phyloP scores from a whole-genome alignment of 2,113 vertebrate species.

The Elachura formosa region DNA sequence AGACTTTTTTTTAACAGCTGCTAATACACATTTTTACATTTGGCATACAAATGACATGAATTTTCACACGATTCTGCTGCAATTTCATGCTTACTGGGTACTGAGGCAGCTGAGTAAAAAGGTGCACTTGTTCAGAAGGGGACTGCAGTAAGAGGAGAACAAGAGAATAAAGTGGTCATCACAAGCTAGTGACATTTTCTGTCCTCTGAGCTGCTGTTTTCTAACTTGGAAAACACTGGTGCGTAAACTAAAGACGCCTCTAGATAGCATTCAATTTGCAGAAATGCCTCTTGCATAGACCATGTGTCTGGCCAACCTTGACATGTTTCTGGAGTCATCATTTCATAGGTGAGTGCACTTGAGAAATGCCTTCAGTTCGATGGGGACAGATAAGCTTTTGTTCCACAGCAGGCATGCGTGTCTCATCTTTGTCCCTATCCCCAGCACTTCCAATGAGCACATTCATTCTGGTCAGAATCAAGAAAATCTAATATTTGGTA shows the following conservation, averaged over 20 bases:
- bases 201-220: background rate
- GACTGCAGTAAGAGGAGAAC: background rate
- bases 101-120: background rate
- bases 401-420: background rate
- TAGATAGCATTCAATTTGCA: slow-evolving; percentile 27
- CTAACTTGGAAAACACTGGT: background rate
- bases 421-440: slow-evolving; percentile 14
- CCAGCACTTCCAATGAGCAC: background rate
- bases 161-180: background rate
- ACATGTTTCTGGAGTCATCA: slow-evolving; percentile 42
- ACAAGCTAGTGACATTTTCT: slow-evolving; percentile 5
- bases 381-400: slow-evolving; percentile 46
- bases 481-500: background rate
- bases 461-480: background rate
- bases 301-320: slow-evolving; percentile 26
- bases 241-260: background rate
- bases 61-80: background rate
- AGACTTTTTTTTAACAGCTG: background rate
- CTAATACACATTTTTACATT: background rate
- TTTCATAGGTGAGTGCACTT: slow-evolving; percentile 51
- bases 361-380: slow-evolving; percentile 13
- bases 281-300: background rate
- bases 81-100: background rate
- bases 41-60: background rate
- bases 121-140: background rate